Percentiles rank a stretch among this genome's conserved stretches.
phyloP scores from a whole-genome alignment of 2,888 invertebrate species.

The Drosophila kuntzei region DNA sequence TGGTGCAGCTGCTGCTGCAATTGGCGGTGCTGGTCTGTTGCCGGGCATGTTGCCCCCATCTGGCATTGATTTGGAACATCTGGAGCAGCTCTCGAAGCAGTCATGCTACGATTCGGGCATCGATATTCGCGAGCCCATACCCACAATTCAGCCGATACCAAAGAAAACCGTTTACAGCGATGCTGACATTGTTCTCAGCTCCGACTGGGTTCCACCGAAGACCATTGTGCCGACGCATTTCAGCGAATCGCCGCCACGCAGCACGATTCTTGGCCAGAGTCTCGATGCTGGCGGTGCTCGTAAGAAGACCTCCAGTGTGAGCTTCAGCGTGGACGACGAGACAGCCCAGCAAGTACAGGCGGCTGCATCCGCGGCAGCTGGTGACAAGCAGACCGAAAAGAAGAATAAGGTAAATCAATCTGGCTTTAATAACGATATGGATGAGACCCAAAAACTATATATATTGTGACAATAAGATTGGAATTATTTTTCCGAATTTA shows the following conservation, averaged over 20 bases:
- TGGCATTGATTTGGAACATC: slow-evolving; percentile 85
- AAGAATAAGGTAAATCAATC: slow-evolving; percentile 89
- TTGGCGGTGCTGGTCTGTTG: slow-evolving; percentile 33
- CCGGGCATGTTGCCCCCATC: slow-evolving; percentile 45
- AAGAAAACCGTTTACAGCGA: slow-evolving; percentile 90
- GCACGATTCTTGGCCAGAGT: slow-evolving; percentile 77
- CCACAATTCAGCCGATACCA: slow-evolving; percentile 88
- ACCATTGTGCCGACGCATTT: slow-evolving; percentile 91
- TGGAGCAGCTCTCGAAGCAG: slow-evolving; percentile 90
- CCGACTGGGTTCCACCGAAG: slow-evolving; percentile 95
- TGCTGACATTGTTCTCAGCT: slow-evolving; percentile 94
- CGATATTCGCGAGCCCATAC: slow-evolving; percentile 92
- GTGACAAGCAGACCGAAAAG: slow-evolving; percentile 86
- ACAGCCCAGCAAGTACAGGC: slow-evolving; percentile 66
- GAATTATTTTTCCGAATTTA: too few relatives aligned
- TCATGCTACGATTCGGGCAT: slow-evolving; percentile 96
- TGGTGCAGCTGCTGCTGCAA: slow-evolving; percentile 22
- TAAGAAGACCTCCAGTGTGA: slow-evolving; percentile 90
- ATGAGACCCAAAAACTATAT: too few relatives aligned
- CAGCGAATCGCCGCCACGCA: slow-evolving; percentile 86
- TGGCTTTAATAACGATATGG: too few relatives aligned
- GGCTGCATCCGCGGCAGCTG: slow-evolving; percentile 52
- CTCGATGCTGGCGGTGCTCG: slow-evolving; percentile 86
- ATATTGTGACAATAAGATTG: too few relatives aligned
- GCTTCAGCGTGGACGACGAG: slow-evolving; percentile 89